Percentiles rank a stretch among this genome's conserved stretches.
phyloP scores from a whole-genome alignment of 1,140 invertebrate species.

The Cyclina sinensis region DNA sequence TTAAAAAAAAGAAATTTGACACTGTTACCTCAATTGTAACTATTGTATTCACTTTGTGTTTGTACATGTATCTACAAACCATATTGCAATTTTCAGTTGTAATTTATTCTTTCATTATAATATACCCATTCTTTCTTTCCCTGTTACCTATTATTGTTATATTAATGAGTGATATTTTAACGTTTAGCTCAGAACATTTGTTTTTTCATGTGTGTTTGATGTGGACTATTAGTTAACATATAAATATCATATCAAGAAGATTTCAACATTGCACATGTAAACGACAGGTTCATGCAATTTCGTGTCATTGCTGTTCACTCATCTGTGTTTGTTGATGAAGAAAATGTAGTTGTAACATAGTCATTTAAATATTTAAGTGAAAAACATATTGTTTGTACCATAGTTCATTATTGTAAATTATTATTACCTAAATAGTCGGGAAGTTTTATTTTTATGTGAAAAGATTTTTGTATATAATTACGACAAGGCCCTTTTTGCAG shows the following conservation, averaged over 20 bases:
- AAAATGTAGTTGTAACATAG: constrained; percentile 36
- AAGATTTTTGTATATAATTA: constrained; percentile 52
- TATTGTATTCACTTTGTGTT: not conserved
- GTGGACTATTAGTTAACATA: not conserved
- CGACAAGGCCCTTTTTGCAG: constrained; percentile 27
- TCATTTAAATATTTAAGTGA: constrained; percentile 50
- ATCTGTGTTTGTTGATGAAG: constrained; percentile 29
- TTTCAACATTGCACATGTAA: not conserved
- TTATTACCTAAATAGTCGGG: constrained; percentile 65
- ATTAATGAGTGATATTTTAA: constrained; percentile 28
- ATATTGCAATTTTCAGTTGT: not conserved
- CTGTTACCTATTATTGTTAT: constrained; percentile 16
- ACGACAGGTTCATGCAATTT: constrained; percentile 25
- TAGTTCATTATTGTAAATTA: constrained; percentile 64
- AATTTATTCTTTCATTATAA: constrained; percentile 16
- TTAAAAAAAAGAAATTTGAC: not conserved
- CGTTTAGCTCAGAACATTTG: constrained; percentile 37
- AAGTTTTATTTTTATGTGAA: constrained; percentile 68
- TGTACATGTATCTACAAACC: not conserved
- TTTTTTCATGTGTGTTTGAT: constrained; percentile 26
- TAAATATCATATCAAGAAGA: constrained; percentile 31
- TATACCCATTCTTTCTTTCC: not conserved
- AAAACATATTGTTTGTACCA: constrained; percentile 52
- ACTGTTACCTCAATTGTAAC: not conserved
- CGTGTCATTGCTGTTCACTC: not conserved